phyloP scores from a whole-genome alignment of 2,797 vertebrate genomes.

The Morelia viridis region DNA sequence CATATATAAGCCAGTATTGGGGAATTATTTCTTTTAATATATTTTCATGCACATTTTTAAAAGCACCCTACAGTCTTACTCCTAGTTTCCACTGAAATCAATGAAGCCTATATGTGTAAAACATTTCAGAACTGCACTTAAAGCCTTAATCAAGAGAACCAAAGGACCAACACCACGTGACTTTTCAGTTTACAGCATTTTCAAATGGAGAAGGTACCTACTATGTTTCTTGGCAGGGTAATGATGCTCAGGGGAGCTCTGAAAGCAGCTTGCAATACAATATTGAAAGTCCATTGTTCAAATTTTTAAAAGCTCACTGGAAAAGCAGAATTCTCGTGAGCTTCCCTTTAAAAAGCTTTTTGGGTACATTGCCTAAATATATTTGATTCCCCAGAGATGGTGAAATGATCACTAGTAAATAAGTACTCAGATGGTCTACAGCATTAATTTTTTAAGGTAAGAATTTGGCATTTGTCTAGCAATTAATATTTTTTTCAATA shows the following conservation, averaged over 20 bases:
- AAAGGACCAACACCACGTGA: neutral
- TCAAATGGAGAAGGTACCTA: neutral
- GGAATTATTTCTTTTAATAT: neutral
- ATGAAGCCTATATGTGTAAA: neutral
- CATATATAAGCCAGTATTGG: neutral
- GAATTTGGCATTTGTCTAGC: neutral
- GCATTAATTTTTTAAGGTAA: neutral
- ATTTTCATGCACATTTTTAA: neutral
- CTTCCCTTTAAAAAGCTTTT: neutral
- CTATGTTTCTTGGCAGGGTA: neutral
- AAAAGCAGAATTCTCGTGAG: neutral
- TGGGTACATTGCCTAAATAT: neutral
- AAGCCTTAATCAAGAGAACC: neutral
- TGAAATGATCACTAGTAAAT: neutral
- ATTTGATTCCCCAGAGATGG: neutral
- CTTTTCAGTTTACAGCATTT: neutral
- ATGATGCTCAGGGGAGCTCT: slow-evolving; percentile 16
- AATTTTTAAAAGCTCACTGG: neutral
- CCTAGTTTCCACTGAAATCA: neutral
- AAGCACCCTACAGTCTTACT: neutral
- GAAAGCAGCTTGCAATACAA: slow-evolving; percentile 22
- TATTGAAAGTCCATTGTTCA: neutral
- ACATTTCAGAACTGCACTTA: neutral
- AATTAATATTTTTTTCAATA: neutral
- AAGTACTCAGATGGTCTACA: neutral